Percentiles rank a stretch among this genome's conserved stretches.
These are phyloP conservation scores for Amphipoea oculea DNA, from an alignment of 2,888 invertebrate species.

Conservation along the genomic window DNA sequence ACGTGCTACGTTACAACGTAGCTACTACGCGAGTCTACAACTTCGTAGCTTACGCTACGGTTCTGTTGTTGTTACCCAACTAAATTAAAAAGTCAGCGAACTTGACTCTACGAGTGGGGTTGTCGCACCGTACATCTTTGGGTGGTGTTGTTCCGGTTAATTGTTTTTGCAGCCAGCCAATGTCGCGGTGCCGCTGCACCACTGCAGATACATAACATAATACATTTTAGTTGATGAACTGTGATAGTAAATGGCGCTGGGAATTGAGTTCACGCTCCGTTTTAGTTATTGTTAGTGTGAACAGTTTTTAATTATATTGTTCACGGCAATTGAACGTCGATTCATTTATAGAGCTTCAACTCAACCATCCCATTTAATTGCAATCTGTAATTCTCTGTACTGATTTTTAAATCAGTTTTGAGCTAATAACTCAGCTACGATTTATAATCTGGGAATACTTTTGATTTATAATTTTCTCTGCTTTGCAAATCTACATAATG, in stretches of 20 bases:
- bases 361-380: slow-evolving; percentile 12
- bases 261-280: slow-evolving; percentile 66
- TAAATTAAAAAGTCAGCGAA: slow-evolving; percentile 77
- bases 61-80: slow-evolving; percentile 69
- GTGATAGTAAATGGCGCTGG: slow-evolving; percentile 66
- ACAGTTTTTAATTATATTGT: slow-evolving; percentile 63
- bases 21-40: slow-evolving; percentile 81
- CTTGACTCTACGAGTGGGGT: slow-evolving; percentile 73
- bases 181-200: slow-evolving; percentile 58
- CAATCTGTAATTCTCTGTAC: slow-evolving; percentile 12
- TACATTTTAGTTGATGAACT: slow-evolving; percentile 67
- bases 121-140: slow-evolving; percentile 62
- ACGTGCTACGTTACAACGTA: slow-evolving; percentile 83
- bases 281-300: slow-evolving; percentile 57
- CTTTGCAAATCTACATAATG: background rate
- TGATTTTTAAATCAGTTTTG: slow-evolving; percentile 13
- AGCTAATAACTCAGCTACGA: background rate
- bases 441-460: background rate
- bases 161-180: slow-evolving; percentile 66
- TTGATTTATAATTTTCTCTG: background rate
- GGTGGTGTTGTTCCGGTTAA: slow-evolving; percentile 67
- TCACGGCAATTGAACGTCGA: slow-evolving; percentile 31
- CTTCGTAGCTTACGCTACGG: slow-evolving; percentile 84
- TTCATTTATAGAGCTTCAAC: slow-evolving; percentile 29
- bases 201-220: slow-evolving; percentile 51